A percentile compares a stretch with the other conserved stretches of the same genome.
Evolutionary conservation across 2,113 vertebrate genomes (phyloP).

Genomic region (Rhabdomys dilectus): DNA sequence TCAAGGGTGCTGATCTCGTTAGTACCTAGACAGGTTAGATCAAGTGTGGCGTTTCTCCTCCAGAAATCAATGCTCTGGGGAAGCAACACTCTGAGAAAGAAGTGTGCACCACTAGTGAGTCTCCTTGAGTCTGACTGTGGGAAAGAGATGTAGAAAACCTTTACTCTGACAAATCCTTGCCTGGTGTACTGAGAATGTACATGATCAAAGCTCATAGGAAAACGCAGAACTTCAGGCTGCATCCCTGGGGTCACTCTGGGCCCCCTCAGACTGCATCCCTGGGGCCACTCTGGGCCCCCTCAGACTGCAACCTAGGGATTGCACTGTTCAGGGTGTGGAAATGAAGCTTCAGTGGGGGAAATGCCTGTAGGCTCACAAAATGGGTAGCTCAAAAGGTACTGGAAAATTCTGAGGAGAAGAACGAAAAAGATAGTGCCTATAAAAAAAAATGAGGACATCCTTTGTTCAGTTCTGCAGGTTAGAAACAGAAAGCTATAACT

Average conservation of each 20-base stretch:
- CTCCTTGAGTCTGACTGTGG: slow-evolving; percentile 54
- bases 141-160: slow-evolving; percentile 51
- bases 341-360: not conserved
- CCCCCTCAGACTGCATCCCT: not conserved
- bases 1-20: not conserved
- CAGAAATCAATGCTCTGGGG: not conserved
- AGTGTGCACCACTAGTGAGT: slow-evolving; percentile 18
- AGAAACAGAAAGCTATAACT: not conserved
- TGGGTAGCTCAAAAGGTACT: not conserved
- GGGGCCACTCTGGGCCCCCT: too few relatives aligned
- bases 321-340: not conserved
- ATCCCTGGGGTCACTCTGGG: not conserved
- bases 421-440: not conserved
- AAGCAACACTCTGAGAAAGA: not conserved
- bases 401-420: not conserved
- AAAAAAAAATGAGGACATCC: not conserved
- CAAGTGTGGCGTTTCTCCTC: not conserved
- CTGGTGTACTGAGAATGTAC: not conserved
- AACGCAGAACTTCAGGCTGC: not conserved
- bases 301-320: not conserved
- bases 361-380: not conserved
- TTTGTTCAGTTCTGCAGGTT: not conserved
- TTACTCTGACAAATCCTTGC: not conserved
- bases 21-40: not conserved
- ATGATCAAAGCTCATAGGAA: slow-evolving; percentile 18